Conservation (phyloP, 2,888 invertebrate species). For the Trachelus stipa region DNA sequence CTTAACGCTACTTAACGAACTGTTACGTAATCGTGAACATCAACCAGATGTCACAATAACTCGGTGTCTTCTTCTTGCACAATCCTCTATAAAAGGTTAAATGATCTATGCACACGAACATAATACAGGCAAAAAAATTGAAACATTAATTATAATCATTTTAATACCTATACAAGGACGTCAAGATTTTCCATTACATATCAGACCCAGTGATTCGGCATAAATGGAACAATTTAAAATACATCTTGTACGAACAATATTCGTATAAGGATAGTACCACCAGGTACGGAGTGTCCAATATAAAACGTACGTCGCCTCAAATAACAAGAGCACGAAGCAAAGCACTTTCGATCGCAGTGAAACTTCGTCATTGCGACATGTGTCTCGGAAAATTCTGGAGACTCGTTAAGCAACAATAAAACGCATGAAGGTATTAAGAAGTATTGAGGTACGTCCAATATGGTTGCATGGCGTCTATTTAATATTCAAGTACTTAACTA, state of each 20-base stretch:
- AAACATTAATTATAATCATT: background rate
- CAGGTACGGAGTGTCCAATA: background rate
- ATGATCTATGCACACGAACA: background rate
- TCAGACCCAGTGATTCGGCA: background rate
- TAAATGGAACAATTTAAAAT: background rate
- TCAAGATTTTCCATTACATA: background rate
- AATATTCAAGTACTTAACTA: constrained; percentile 29
- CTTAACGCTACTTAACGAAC: background rate
- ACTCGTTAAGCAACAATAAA: constrained; percentile 42
- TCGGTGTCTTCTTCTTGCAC: background rate
- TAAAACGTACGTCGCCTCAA: constrained; percentile 11
- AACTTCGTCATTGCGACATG: constrained; percentile 49
- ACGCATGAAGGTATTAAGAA: constrained; percentile 8
- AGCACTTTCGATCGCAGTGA: constrained; percentile 51
- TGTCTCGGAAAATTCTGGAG: constrained; percentile 47
- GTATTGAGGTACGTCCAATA: background rate
- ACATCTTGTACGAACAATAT: background rate
- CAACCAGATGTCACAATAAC: background rate
- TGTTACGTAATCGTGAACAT: background rate
- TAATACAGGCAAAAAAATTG: background rate
- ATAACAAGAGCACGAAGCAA: constrained; percentile 22
- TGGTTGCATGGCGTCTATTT: constrained; percentile 25
- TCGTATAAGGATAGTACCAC: background rate
- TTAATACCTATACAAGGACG: background rate
- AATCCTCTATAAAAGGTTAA: background rate